These are phyloP conservation scores for Montipora sp. DNA, from an alignment of 64 coral and sea anemone species.

Conservation along the genomic window DNA sequence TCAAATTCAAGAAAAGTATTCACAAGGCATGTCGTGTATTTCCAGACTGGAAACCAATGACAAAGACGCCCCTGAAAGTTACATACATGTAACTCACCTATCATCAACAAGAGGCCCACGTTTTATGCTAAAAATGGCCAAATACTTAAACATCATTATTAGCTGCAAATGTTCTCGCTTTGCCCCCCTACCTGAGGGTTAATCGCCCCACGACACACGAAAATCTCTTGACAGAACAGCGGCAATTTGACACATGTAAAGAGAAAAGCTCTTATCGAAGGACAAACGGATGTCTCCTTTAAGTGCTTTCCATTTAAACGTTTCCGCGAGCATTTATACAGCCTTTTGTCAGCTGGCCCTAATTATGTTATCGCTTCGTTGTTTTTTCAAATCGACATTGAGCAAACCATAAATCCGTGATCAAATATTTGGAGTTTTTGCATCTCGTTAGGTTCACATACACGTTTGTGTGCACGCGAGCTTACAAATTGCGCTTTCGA, in stretches of 20 bases:
- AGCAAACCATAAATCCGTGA: constrained; percentile 19
- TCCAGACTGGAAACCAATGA: background rate
- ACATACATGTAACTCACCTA: background rate
- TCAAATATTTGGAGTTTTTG: constrained; percentile 51
- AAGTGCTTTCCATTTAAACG: constrained; percentile 58
- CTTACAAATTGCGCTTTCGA: background rate
- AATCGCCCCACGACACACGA: background rate
- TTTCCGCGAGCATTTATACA: constrained; percentile 49
- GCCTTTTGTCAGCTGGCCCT: constrained; percentile 44
- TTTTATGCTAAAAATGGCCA: background rate
- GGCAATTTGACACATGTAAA: background rate
- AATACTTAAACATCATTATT: constrained; percentile 38
- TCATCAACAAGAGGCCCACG: constrained; percentile 1
- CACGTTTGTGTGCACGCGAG: background rate
- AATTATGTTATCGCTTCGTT: constrained; percentile 58
- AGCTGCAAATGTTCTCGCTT: constrained; percentile 44
- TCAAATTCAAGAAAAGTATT: background rate
- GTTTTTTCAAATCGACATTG: constrained; percentile 50
- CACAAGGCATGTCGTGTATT: background rate
- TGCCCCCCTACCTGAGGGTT: constrained; percentile 32
- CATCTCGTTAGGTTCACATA: background rate
- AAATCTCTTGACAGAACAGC: constrained; percentile 19
- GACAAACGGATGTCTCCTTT: constrained; percentile 41
- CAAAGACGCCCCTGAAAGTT: background rate
- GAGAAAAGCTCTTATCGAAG: constrained; percentile 20